These are phyloP conservation scores for Microctonus aethiopoides DNA, from an alignment of 2,888 invertebrate genomes.

Conservation along the genomic window DNA sequence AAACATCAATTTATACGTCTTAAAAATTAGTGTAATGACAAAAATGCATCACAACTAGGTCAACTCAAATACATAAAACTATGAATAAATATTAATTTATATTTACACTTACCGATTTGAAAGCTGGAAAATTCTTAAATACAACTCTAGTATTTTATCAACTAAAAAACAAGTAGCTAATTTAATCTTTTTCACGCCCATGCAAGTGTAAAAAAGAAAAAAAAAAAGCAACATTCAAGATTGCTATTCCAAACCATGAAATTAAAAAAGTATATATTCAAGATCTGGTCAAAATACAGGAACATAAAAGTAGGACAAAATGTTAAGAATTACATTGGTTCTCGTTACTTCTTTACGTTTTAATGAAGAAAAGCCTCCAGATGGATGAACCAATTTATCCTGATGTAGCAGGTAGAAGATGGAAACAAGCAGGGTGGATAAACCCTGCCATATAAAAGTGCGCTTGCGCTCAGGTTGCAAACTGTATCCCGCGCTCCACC, in stretches of 20 bases:
- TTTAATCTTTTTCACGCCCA: not conserved
- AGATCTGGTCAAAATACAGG: not conserved
- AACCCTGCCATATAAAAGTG: constrained; percentile 44
- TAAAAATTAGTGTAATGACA: no score
- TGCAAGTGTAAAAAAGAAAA: not conserved
- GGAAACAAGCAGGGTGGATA: constrained; percentile 35
- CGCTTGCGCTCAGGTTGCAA: constrained; percentile 43
- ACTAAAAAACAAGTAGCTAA: not conserved
- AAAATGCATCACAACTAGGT: no score
- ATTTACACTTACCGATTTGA: not conserved
- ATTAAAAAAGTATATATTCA: not conserved
- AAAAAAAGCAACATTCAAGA: no score
- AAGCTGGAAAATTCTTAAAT: not conserved
- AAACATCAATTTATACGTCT: no score
- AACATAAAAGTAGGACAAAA: not conserved
- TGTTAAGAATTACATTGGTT: not conserved
- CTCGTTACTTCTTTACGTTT: not conserved
- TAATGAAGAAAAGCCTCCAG: constrained; percentile 16
- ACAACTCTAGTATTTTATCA: not conserved
- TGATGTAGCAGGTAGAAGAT: constrained; percentile 23
- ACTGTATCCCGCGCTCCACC: constrained; percentile 25
- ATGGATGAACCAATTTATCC: constrained; percentile 29
- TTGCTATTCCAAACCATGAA: not conserved
- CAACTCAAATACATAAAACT: no score
- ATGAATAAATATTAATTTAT: not conserved